Base-by-base conservation (phyloP, 2,797 vertebrate genomes). In the Fistularia tabacaria region DNA sequence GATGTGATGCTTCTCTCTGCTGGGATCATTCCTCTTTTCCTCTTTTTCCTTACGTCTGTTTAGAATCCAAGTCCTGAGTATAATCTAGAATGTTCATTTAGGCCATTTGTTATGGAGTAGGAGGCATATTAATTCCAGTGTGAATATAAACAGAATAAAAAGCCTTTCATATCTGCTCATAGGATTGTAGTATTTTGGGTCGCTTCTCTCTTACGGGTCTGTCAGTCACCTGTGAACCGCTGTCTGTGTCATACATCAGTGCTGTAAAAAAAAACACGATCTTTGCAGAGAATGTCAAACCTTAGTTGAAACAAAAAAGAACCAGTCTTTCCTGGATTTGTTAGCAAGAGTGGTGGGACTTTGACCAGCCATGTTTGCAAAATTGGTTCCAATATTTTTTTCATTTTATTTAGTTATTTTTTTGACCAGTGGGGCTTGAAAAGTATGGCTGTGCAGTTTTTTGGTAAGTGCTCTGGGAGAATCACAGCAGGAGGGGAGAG, bases 151-250 rank as follows among this genome's bases (percentile, higher is more conserved):
- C 57, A 55, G 52, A 49, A 54, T 38, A 7, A 50, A 1, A 5
- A 44, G 53, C 41, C 64, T 43, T 57, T 70, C 13, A 37, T 54
- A 55, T 45, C 47, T 55, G 68, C 42, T 25, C 53, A 56, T 64
- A 55, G 51, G 57, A 68, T 60, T 59, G 79, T 80, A 78, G 82
- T 78, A n/a, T 87, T 85, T 77, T 79, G 76, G 59, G 54, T 36
- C 57, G 40, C 59, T 63, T 72, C 51, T 13, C 51, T 41, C 51
- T 64, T 57, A 67, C 46, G 75, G 60, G 57, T 82, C 67, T 62
- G 54, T 70, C 77, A 43, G 69, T 79, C 69, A 55, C 47, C 36
- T 54, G 43, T 58, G 52, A 69, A 71, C 49, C 8, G 45, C 64
- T 64, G 46, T 14, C 42, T 15, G 41, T 59, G n/a, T 44, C 44